A percentile compares a stretch with the other conserved stretches of the same genome.
Conservation (phyloP, 2,797 vertebrate species). For the Catamblyrhynchus diadema region DNA sequence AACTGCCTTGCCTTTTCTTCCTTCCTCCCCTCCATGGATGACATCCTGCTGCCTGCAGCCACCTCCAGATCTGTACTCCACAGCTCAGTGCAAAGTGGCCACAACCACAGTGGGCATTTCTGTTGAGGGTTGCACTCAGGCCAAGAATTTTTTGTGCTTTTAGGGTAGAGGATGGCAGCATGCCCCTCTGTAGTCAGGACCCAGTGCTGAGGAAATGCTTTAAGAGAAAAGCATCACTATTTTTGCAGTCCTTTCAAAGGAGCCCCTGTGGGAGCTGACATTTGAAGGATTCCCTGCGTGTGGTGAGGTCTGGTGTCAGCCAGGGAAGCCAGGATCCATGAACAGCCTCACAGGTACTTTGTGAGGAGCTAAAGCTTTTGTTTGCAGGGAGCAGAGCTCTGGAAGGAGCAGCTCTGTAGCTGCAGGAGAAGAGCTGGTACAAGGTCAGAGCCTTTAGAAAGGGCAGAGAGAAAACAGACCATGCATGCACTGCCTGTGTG, state of each 20-base stretch:
- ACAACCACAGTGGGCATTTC: fast-evolving
- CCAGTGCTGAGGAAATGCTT: neutral
- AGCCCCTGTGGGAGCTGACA: neutral
- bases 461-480: neutral
- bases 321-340: neutral
- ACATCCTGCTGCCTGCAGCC: neutral
- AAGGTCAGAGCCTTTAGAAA: conserved; percentile 37
- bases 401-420: neutral
- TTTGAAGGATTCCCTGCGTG: neutral
- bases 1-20: neutral
- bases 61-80: neutral
- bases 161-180: neutral
- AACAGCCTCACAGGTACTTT: neutral
- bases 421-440: neutral
- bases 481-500: neutral
- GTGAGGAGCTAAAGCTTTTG: neutral
- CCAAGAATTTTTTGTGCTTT: neutral
- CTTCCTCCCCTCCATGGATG: neutral
- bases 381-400: neutral
- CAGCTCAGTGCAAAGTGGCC: neutral
- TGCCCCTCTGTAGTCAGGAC: neutral
- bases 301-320: neutral
- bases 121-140: neutral
- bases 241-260: neutral
- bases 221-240: neutral